Conservation (phyloP, 1,140 invertebrate species). For the Argopecten irradians region DNA sequence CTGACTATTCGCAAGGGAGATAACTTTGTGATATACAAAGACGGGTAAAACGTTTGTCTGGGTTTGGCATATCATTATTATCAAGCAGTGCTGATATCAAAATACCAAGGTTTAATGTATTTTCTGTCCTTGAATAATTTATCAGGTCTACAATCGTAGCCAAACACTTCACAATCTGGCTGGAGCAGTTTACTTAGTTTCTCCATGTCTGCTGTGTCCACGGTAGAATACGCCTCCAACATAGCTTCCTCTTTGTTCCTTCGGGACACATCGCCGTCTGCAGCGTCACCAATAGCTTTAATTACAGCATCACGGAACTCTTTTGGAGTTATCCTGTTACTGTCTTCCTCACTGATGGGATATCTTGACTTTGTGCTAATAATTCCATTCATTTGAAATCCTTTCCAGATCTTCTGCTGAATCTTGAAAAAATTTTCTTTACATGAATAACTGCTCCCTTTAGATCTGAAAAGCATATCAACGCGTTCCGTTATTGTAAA, state of each 20-base stretch:
- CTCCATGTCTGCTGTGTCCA: conserved; percentile 27
- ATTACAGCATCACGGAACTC: conserved; percentile 10
- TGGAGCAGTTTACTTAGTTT: conserved; percentile 27
- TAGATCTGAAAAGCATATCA: background rate
- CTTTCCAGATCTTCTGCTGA: conserved; percentile 30
- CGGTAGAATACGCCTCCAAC: conserved; percentile 30
- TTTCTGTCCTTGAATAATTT: background rate
- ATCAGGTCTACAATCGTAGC: conserved; percentile 42
- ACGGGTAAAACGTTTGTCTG: too few relatives aligned
- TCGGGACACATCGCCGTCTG: background rate
- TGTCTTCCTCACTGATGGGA: conserved; percentile 27
- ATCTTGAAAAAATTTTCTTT: background rate
- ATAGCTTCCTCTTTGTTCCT: conserved; percentile 31
- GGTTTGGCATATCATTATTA: too few relatives aligned
- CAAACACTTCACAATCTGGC: conserved; percentile 45
- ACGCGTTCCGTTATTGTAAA: background rate
- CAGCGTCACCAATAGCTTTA: conserved; percentile 27
- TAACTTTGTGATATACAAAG: too few relatives aligned
- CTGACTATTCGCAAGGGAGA: too few relatives aligned
- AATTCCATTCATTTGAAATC: conserved; percentile 40
- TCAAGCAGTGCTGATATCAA: background rate
- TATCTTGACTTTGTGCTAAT: conserved; percentile 33
- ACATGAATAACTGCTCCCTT: background rate
- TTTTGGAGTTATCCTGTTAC: background rate
- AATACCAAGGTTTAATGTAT: background rate